Evolutionary conservation across 2,113 vertebrate species (phyloP).

Genomic region (Mormyrus lacerda): DNA sequence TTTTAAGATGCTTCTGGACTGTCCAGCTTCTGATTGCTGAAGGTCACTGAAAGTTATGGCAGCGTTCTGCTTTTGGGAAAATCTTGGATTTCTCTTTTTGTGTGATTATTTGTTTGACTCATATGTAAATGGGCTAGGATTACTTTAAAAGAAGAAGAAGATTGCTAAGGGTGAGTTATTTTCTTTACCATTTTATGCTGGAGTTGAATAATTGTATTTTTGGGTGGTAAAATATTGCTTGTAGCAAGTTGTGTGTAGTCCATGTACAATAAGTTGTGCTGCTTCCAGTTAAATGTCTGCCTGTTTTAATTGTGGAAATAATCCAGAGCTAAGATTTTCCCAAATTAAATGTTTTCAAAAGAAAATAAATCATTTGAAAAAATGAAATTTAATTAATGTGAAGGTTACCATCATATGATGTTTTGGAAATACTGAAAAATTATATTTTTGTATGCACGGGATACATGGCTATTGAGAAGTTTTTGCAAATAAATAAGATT

Average conservation of each 20-base stretch:
- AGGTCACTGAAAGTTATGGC: conserved; percentile 45
- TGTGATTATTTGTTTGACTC: conserved; percentile 25
- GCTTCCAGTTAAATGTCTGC: not conserved
- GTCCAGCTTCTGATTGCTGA: conserved; percentile 42
- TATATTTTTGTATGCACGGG: not conserved
- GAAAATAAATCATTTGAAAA: not conserved
- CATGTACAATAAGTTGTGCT: not conserved
- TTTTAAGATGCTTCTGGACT: conserved; percentile 34
- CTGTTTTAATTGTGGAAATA: not conserved
- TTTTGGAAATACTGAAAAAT: not conserved
- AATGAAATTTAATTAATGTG: not conserved
- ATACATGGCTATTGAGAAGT: not conserved
- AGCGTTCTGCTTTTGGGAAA: conserved; percentile 25
- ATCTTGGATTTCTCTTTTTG: conserved; percentile 29
- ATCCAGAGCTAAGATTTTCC: not conserved
- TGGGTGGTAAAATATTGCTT: not conserved
- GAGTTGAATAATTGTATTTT: not conserved
- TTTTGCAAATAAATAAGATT: not conserved
- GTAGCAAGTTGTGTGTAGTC: not conserved
- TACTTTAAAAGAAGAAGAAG: conserved; percentile 26
- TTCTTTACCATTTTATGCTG: not conserved
- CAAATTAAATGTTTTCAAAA: not conserved
- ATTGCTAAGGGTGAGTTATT: conserved; percentile 43
- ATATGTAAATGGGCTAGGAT: conserved; percentile 21
- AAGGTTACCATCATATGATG: not conserved